Conservation (phyloP, 2,113 vertebrate species). For the Phyllostomus discolor region DNA sequence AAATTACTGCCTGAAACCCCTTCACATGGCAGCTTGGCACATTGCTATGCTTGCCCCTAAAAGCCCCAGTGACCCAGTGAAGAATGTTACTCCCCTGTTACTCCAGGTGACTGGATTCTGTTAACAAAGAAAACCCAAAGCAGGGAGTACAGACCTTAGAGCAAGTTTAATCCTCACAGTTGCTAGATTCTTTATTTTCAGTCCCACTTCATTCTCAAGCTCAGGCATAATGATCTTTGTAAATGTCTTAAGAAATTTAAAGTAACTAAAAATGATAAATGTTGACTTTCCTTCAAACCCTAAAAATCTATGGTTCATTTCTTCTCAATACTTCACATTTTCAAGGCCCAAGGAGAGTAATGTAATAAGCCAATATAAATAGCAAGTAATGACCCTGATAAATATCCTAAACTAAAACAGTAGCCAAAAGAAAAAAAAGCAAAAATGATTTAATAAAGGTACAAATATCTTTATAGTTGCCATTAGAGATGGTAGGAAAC, state of each 20-base stretch:
- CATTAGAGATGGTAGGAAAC: neutral
- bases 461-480: neutral
- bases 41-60: neutral
- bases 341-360: neutral
- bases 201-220: neutral
- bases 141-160: neutral
- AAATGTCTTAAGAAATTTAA: neutral
- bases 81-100: neutral
- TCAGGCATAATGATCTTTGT: neutral
- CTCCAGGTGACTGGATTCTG: neutral
- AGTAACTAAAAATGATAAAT: conserved; percentile 42
- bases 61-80: neutral
- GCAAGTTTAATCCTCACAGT: neutral
- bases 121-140: neutral
- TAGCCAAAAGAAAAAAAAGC: neutral
- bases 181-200: neutral
- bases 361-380: conserved; percentile 2
- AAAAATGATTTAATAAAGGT: neutral
- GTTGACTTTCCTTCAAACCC: conserved; percentile 10
- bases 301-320: conserved; percentile 25
- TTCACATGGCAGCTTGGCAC: neutral
- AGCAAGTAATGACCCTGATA: neutral
- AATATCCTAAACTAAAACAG: neutral
- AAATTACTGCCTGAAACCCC: neutral
- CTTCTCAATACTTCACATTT: neutral